phyloP scores from a whole-genome alignment of 2,888 invertebrate genomes.

The Elmis aenea region DNA sequence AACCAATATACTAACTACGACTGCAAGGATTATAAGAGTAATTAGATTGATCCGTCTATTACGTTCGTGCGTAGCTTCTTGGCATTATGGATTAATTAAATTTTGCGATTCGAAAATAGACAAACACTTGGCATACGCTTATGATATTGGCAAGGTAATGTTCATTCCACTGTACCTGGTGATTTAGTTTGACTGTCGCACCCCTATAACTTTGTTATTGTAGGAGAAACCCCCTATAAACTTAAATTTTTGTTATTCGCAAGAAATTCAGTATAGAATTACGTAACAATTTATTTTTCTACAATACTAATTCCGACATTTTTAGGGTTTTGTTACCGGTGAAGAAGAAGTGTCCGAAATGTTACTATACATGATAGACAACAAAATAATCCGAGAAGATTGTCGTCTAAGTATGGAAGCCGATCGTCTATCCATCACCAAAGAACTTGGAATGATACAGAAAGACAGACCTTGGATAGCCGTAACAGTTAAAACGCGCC shows the following conservation, averaged over 20 bases:
- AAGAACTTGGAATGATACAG: conserved; percentile 53
- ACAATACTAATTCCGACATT: no score
- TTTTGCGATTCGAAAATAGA: conserved; percentile 54
- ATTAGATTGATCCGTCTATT: conserved; percentile 39
- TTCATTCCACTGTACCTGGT: neutral
- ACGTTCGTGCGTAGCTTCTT: conserved; percentile 37
- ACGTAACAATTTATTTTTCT: no score
- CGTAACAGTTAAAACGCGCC: conserved; percentile 59
- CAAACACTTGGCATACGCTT: conserved; percentile 54
- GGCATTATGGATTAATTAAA: conserved; percentile 50
- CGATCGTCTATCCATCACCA: conserved; percentile 47
- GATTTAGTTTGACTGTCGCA: no score
- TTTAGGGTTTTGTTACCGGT: conserved; percentile 55
- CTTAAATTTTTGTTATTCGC: no score
- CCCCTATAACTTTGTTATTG: no score
- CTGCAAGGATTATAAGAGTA: conserved; percentile 35
- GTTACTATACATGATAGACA: conserved; percentile 49
- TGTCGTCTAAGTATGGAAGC: conserved; percentile 20
- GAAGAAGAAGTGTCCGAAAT: conserved; percentile 56
- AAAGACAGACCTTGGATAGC: conserved; percentile 57
- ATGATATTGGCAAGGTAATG: conserved; percentile 56
- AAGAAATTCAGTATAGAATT: no score
- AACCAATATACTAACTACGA: conserved; percentile 3
- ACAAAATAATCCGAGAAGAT: conserved; percentile 34
- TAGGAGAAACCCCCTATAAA: no score